Base-by-base conservation (phyloP, 1,140 invertebrate genomes). In the Propsilocerus akamusi region DNA sequence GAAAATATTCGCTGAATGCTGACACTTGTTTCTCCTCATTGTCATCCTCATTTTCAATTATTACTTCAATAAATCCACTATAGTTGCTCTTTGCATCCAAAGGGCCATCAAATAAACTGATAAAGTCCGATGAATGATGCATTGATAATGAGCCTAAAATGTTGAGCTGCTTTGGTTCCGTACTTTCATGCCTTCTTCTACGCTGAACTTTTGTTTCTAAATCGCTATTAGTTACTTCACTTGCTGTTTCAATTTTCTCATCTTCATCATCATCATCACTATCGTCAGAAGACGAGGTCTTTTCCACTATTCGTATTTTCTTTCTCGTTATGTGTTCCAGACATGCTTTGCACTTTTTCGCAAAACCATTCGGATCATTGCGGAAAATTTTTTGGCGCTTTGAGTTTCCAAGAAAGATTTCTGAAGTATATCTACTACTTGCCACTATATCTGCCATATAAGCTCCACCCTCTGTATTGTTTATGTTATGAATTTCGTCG, bases 391-490 rank as follows among this genome's bases (percentile, higher is more conserved):
- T 49, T 4, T 61, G 62, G 34, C 61, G 55, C 37, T 55, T 55
- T 17, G 73, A 77, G 58, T 81, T 78, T 0, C 79, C 80, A n/a
- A 82, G 62, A 55, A 81, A 78, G 47, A 82, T 64, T 56, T 80
- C 75, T 0, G 68, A 59, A 14, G 72, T 67, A 37, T 78, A 68
- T 49, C 66, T 64, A 48, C 72, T 64, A 52, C 73, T 74, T 26
- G 83, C 79, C 54, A 89, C 81, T 59, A 83, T 76, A 64, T 90
- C 86, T 1, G 85, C 86, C 12, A 89, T 67, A 62, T 90, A 90
- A 14, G 83, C 83, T 8, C 81, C 83, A 12, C 73, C 72, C 41
- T 65, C 63, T 5, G 68, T 68, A 7, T 70, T 73, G 51, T 57
- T 65, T 34, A 53, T 51, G 6, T 64, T 53, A 57, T 87, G 81